Base-by-base conservation (phyloP, 2,797 vertebrate genomes). In the Trematomus bernacchii region DNA sequence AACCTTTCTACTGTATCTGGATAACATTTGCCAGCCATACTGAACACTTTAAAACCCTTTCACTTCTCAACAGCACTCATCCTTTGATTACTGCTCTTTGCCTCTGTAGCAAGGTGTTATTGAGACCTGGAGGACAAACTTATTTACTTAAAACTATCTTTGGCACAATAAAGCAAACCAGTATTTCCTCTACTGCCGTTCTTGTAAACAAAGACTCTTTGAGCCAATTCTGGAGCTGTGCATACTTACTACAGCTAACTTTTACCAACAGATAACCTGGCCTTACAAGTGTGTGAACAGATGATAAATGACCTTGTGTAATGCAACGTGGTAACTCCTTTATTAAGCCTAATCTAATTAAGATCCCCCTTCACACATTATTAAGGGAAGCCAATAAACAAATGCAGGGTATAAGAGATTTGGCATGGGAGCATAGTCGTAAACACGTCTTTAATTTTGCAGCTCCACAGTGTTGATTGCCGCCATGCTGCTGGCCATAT, bases 351-450 rank as follows among this genome's bases (percentile, higher is more conserved):
- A 85, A 92, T 91, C 82, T 89, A 91, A 92, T 93, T 92, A 91
- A 68, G 78, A 87, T 84, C 87, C 91, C 91, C 92, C 87, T 91
- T 91, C 89, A 90, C 89, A 91, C 88, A 85, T 90, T 92, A 87
- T 89, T 89, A 87, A 86, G 65, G 83, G 69, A 85, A 85, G 83
- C 80, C 83, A 90, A 89, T 92, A 91, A 93, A 93, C 90, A 91
- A 93, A 89, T 61, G 82, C 43, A 3, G 73, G 67, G 72, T 85
- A 75, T 82, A 84, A 78, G 83, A 88, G 85, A 87, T 89, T 89
- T 86, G 87, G 84, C 87, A 90, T 77, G 85, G 85, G 88, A 88
- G 79, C 71, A 64, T 74, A 73, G 86, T 92, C 86, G 80, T 91
- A 85, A 91, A 89, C 85, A 87, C 67, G 33, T 89, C 85, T 90